Evolutionary conservation across 2,113 vertebrate species (phyloP).

Genomic region (Seriola rivoliana): DNA sequence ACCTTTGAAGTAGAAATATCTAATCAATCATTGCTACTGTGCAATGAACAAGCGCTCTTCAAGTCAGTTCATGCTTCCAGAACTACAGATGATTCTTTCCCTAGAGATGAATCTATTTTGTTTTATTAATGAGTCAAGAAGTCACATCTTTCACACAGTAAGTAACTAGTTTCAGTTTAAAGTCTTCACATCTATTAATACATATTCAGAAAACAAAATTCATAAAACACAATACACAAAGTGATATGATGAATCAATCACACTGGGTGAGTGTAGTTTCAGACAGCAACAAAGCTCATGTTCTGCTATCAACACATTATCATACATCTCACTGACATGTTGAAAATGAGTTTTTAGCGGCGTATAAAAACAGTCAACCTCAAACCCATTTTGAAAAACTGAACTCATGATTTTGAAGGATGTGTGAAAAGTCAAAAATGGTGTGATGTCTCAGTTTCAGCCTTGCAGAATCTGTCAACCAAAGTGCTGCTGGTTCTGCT

Average conservation of each 20-base stretch:
- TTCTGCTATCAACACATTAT: not conserved
- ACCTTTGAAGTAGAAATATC: constrained; percentile 18
- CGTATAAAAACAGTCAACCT: not conserved
- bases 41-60: not conserved
- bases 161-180: not conserved
- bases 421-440: constrained; percentile 27
- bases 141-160: not conserved
- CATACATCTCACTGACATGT: not conserved
- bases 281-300: constrained; percentile 8
- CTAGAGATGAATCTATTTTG: constrained; percentile 3
- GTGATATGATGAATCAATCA: not conserved
- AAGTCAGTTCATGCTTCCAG: constrained; percentile 17
- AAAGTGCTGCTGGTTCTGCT: constrained; percentile 77
- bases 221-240: constrained; percentile 18
- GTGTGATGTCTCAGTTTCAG: not conserved
- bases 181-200: not conserved
- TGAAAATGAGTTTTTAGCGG: constrained; percentile 9
- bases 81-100: constrained; percentile 11
- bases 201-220: constrained; percentile 3
- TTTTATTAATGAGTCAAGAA: constrained; percentile 24
- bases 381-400: constrained; percentile 7
- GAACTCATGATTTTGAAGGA: constrained; percentile 40
- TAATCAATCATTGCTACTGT: not conserved
- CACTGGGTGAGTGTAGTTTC: constrained; percentile 11
- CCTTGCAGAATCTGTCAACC: constrained; percentile 62